Percentiles rank a stretch among this genome's conserved stretches.
These are phyloP conservation scores for Micropoecilia bifurca DNA, from an alignment of 2,797 vertebrate genomes.

Conservation along the genomic window DNA sequence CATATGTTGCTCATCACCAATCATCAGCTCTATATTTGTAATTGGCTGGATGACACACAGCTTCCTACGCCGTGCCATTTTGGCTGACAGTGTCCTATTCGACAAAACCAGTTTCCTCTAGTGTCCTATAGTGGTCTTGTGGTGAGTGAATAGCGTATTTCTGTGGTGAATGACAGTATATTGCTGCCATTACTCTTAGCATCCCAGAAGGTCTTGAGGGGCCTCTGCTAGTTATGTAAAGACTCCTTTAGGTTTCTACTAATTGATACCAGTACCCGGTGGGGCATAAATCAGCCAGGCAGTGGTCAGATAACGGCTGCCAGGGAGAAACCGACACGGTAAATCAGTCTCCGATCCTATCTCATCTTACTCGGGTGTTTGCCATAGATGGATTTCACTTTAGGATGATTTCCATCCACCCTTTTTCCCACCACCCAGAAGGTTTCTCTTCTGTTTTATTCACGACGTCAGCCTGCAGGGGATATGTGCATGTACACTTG, in stretches of 20 bases:
- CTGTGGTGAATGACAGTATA: constrained; percentile 79
- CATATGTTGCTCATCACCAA: constrained; percentile 61
- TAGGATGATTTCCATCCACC: constrained; percentile 63
- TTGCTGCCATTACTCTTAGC: constrained; percentile 75
- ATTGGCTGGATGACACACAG: constrained; percentile 56
- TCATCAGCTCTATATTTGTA: constrained; percentile 47
- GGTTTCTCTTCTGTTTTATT: constrained; percentile 43
- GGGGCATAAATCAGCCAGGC: constrained; percentile 73
- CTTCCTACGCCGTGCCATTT: constrained; percentile 55
- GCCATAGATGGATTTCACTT: constrained; percentile 75
- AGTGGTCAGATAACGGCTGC: constrained; percentile 79
- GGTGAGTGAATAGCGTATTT: constrained; percentile 72
- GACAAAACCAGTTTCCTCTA: constrained; percentile 70
- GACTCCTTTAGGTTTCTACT: constrained; percentile 77
- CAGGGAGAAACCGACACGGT: constrained; percentile 76
- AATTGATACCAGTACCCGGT: constrained; percentile 76
- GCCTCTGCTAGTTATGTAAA: constrained; percentile 73
- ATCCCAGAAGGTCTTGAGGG: constrained; percentile 71
- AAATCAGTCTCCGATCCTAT: constrained; percentile 77
- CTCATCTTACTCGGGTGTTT: constrained; percentile 69
- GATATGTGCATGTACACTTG: constrained; percentile 1
- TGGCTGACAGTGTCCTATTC: constrained; percentile 56
- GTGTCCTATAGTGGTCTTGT: constrained; percentile 74
- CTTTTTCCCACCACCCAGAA: constrained; percentile 58
- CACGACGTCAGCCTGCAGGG: constrained; percentile 14